Evolutionary conservation across 1,140 invertebrate genomes (phyloP).

Genomic region (Meloidogyne hapla): DNA sequence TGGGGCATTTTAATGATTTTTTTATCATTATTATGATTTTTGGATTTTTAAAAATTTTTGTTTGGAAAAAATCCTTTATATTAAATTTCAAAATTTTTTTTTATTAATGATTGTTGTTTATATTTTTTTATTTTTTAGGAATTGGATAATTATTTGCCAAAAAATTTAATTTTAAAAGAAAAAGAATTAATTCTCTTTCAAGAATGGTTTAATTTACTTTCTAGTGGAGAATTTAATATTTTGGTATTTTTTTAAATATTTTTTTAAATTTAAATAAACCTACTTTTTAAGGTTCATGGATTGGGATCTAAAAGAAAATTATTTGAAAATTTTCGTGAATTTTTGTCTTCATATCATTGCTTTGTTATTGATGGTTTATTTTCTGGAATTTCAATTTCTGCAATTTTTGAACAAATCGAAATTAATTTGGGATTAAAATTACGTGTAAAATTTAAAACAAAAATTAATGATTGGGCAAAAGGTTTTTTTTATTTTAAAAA

Average conservation of each 20-base stretch:
- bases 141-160: constrained; percentile 17
- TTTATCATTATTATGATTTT: too few species aligned
- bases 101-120: not conserved
- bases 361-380: constrained; percentile 28
- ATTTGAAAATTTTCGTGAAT: constrained; percentile 27
- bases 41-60: too few species aligned
- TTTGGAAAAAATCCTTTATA: too few species aligned
- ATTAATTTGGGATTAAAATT: constrained; percentile 19
- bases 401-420: constrained; percentile 24
- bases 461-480: not conserved
- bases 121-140: constrained; percentile 14
- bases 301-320: constrained; percentile 31
- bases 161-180: not conserved
- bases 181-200: constrained; percentile 13
- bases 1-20: too few species aligned
- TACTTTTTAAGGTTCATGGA: constrained; percentile 30
- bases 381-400: not conserved
- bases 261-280: not conserved
- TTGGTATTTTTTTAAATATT: constrained; percentile 11
- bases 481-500: constrained; percentile 9
- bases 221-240: constrained; percentile 30
- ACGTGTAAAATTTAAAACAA: not conserved
- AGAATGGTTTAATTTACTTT: constrained; percentile 8
- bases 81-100: too few species aligned
- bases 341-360: not conserved